These are phyloP conservation scores for Dicranocentrus wangi DNA, from an alignment of 2,888 invertebrate genomes.

Conservation along the genomic window DNA sequence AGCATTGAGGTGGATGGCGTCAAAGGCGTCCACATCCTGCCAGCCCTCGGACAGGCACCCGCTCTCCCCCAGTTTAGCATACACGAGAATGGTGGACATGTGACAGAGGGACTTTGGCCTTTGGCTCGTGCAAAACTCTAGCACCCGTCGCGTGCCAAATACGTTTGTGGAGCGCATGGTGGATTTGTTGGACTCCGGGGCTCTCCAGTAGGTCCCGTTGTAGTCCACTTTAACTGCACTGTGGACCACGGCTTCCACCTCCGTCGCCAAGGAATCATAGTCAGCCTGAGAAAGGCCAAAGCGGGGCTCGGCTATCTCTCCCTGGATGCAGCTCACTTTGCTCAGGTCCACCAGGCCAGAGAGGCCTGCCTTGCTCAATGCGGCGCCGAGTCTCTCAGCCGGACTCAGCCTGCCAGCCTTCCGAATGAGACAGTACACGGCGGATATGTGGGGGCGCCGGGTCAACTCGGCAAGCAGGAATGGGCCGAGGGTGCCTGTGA, in stretches of 20 bases:
- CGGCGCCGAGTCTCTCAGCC: constrained; percentile 9
- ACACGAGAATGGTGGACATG: neutral
- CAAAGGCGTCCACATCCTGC: constrained; percentile 20
- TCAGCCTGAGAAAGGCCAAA: constrained; percentile 24
- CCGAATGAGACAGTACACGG: constrained; percentile 46
- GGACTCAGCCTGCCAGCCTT: neutral
- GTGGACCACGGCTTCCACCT: constrained; percentile 38
- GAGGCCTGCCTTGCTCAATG: neutral
- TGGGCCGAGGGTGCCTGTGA: constrained; percentile 52
- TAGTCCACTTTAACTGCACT: constrained; percentile 32
- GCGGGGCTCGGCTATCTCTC: constrained; percentile 3
- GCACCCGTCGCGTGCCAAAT: neutral
- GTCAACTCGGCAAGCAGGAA: constrained; percentile 43
- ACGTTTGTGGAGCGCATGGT: constrained; percentile 9
- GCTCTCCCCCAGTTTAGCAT: too few species aligned
- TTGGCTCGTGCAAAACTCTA: too few species aligned
- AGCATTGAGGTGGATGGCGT: neutral
- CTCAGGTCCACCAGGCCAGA: constrained; percentile 16
- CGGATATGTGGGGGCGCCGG: constrained; percentile 8
- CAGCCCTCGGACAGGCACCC: too few species aligned
- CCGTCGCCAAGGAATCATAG: neutral
- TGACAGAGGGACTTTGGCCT: neutral
- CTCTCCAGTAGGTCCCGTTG: constrained; percentile 27
- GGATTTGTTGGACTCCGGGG: constrained; percentile 3
- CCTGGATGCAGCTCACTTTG: constrained; percentile 30